A percentile compares a stretch with the other conserved stretches of the same genome.
Conservation (phyloP, 2,113 vertebrate genomes). For the Marmota flaviventris region DNA sequence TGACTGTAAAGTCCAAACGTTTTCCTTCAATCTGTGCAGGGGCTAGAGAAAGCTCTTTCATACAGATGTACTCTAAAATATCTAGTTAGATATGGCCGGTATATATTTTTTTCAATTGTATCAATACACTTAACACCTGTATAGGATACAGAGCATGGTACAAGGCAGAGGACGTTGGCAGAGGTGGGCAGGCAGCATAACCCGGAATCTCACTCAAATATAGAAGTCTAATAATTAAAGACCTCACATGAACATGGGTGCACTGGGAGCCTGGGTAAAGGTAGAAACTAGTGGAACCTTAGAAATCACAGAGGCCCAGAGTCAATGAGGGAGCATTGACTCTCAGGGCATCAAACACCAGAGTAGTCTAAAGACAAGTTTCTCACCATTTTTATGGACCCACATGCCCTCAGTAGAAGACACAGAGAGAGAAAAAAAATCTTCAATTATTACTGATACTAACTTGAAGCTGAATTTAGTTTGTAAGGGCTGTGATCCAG, state of each 20-base stretch:
- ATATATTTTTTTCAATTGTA: neutral
- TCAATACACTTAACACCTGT: neutral
- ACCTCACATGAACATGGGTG: accelerated
- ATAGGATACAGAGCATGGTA: neutral
- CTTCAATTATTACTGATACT: neutral
- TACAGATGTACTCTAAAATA: neutral
- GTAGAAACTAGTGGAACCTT: neutral
- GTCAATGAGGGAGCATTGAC: neutral
- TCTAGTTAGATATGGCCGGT: neutral
- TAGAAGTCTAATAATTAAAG: neutral
- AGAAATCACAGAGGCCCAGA: neutral
- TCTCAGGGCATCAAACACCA: neutral
- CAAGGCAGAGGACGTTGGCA: neutral
- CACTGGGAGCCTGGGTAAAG: neutral
- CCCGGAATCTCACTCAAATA: neutral
- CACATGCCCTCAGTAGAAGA: neutral
- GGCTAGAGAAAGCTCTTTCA: neutral
- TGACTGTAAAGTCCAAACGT: neutral
- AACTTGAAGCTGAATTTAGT: neutral
- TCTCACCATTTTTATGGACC: neutral
- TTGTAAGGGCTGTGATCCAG: neutral
- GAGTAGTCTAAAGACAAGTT: neutral
- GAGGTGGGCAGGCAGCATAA: neutral
- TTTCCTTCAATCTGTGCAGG: neutral
- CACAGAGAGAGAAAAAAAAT: neutral